Evolutionary conservation across 2,113 vertebrate species (phyloP).

Genomic region (Datnioides undecimradiatus): DNA sequence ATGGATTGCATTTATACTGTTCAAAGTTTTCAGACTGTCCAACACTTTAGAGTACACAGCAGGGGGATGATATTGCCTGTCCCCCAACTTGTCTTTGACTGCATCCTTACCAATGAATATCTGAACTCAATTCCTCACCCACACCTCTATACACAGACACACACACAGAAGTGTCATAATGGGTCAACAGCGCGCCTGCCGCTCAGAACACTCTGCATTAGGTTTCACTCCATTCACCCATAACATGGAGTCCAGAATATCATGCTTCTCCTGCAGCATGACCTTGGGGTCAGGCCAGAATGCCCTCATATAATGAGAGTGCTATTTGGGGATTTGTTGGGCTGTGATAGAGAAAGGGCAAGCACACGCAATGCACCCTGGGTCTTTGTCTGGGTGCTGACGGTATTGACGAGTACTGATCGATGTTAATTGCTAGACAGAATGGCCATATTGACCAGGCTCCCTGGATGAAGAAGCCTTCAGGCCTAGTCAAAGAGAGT

Average conservation of each 20-base stretch:
- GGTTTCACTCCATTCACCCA: constrained; percentile 72
- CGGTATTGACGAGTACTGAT: constrained; percentile 84
- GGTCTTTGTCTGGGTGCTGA: constrained; percentile 85
- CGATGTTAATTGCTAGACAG: constrained; percentile 87
- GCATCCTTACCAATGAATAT: constrained; percentile 43
- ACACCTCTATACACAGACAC: constrained; percentile 16
- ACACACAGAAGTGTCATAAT: constrained; percentile 51
- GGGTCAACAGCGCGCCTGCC: constrained; percentile 59
- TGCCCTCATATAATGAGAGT: constrained; percentile 83
- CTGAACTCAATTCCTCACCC: constrained; percentile 60
- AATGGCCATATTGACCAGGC: constrained; percentile 85
- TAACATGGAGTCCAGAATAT: constrained; percentile 67
- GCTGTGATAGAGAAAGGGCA: constrained; percentile 79
- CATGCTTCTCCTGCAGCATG: constrained; percentile 59
- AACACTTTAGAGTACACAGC: constrained; percentile 57
- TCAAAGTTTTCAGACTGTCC: constrained; percentile 67
- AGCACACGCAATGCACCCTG: constrained; percentile 79
- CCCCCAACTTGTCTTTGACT: constrained; percentile 66
- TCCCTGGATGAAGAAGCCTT: constrained; percentile 76
- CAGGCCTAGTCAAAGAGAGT: constrained; percentile 72
- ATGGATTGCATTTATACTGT: constrained; percentile 72
- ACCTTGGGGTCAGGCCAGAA: constrained; percentile 82
- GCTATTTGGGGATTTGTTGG: constrained; percentile 81
- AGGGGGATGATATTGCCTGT: constrained; percentile 47
- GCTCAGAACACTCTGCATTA: constrained; percentile 32